Conservation (phyloP, 2,797 vertebrate genomes). For the Acrocephalus scirpaceus region DNA sequence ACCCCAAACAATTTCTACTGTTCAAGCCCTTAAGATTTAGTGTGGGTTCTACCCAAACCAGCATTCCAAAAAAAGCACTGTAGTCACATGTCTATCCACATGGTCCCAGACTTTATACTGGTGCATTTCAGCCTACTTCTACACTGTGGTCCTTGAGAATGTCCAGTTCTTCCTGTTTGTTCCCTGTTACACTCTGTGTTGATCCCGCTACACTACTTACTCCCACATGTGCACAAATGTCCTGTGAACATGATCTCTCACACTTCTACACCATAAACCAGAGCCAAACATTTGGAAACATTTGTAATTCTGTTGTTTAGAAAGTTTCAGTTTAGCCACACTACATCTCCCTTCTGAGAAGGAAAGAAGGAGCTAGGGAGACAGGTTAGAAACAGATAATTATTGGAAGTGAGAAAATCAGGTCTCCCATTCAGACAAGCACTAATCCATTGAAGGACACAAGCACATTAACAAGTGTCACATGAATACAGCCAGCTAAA, state of each 20-base stretch:
- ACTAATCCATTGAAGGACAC: background rate
- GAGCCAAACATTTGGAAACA: background rate
- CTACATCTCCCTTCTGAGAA: background rate
- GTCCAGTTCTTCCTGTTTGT: background rate
- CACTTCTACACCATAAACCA: background rate
- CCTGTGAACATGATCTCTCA: background rate
- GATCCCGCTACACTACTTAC: accelerated
- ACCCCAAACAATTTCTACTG: background rate
- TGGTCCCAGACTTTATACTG: background rate
- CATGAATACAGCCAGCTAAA: background rate
- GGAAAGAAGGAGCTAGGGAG: background rate
- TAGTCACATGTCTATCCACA: background rate
- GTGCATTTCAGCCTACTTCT: background rate
- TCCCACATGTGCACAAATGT: background rate
- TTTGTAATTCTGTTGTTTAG: background rate
- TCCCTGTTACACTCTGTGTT: background rate
- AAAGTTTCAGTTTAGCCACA: background rate
- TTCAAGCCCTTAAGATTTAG: background rate
- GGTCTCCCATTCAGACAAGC: background rate
- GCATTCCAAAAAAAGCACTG: background rate
- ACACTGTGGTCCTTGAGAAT: background rate
- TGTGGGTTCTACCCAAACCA: background rate
- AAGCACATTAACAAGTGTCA: background rate
- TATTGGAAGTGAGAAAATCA: background rate
- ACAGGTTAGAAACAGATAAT: background rate